Conservation (phyloP, 1,140 invertebrate species). For the Trachelipus rathkii region DNA sequence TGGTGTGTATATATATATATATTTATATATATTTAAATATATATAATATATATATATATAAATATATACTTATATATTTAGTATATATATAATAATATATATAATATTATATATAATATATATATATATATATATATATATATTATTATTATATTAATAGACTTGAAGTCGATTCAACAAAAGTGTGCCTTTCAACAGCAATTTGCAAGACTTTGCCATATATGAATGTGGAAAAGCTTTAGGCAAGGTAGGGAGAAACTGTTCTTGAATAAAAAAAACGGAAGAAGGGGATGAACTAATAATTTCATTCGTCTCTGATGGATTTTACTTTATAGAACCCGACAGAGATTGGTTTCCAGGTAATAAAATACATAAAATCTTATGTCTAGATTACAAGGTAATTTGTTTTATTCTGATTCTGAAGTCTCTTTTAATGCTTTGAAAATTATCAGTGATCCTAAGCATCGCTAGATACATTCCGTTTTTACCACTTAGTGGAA, state of each 20-base stretch:
- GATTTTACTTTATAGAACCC: conserved; percentile 26
- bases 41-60: not conserved
- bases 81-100: conserved; percentile 21
- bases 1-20: conserved; percentile 16
- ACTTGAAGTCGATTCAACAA: conserved; percentile 20
- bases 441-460: too few relatives aligned
- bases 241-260: conserved; percentile 16
- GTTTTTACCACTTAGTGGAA: too few relatives aligned
- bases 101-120: conserved; percentile 20
- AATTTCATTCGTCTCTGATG: not conserved
- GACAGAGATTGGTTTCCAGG: conserved; percentile 29
- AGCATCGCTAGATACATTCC: too few relatives aligned
- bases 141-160: too few relatives aligned
- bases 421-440: too few relatives aligned
- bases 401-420: too few relatives aligned
- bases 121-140: conserved; percentile 10
- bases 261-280: conserved; percentile 10
- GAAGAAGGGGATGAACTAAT: not conserved
- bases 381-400: too few relatives aligned
- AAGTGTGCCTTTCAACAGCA: not conserved
- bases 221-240: conserved; percentile 22
- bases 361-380: not conserved
- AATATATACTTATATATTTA: conserved; percentile 20
- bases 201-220: conserved; percentile 19
- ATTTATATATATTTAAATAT: conserved; percentile 16